Conservation (phyloP, 2,888 invertebrate species). For the Aspidapion aeneum region DNA sequence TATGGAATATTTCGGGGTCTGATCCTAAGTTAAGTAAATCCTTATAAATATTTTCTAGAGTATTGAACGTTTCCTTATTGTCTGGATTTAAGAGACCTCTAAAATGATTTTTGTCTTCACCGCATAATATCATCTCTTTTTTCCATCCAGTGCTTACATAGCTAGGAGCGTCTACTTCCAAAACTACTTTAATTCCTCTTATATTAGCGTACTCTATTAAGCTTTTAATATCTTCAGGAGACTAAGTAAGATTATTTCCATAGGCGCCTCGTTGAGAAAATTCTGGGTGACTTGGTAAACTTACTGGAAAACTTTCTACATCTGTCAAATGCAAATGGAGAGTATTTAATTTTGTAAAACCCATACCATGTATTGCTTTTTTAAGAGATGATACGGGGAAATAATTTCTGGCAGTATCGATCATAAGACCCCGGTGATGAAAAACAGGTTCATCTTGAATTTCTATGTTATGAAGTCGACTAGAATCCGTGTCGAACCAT, state of each 20-base stretch:
- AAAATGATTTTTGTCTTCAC: slow-evolving; percentile 67
- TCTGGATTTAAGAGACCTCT: slow-evolving; percentile 75
- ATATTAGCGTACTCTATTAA: slow-evolving; percentile 70
- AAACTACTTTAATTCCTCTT: slow-evolving; percentile 77
- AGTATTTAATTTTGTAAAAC: slow-evolving; percentile 80
- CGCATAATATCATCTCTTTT: slow-evolving; percentile 69
- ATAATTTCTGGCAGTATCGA: slow-evolving; percentile 88
- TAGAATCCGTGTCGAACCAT: slow-evolving; percentile 65
- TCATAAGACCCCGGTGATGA: slow-evolving; percentile 75
- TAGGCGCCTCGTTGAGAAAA: slow-evolving; percentile 80
- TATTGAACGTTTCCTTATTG: slow-evolving; percentile 65
- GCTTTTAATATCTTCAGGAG: slow-evolving; percentile 62
- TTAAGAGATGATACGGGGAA: slow-evolving; percentile 66
- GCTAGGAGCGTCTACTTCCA: slow-evolving; percentile 87
- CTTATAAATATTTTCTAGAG: slow-evolving; percentile 66
- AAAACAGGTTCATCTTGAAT: slow-evolving; percentile 71
- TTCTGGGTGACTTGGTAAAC: slow-evolving; percentile 66
- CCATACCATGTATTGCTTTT: slow-evolving; percentile 80
- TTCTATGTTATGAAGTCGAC: slow-evolving; percentile 57
- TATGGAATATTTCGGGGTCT: slow-evolving; percentile 73
- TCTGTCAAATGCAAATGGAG: slow-evolving; percentile 89
- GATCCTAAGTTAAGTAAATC: slow-evolving; percentile 70
- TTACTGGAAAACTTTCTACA: slow-evolving; percentile 85
- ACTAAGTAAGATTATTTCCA: slow-evolving; percentile 64
- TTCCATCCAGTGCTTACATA: slow-evolving; percentile 77